Evolutionary conservation across 2,888 invertebrate species (phyloP).

Genomic region (Ferrisia virgata): DNA sequence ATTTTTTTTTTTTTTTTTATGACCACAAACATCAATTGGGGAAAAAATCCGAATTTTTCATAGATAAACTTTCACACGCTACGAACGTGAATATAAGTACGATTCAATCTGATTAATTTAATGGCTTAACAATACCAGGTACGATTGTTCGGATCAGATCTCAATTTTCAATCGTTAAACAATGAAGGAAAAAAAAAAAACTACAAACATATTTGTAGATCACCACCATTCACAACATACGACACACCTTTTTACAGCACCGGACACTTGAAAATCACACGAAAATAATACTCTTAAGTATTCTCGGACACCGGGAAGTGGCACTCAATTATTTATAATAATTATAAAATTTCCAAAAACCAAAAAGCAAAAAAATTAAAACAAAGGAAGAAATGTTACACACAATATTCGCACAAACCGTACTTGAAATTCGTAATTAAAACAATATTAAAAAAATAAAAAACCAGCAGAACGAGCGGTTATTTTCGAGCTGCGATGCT

Average conservation of each 20-base stretch:
- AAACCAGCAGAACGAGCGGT: neutral
- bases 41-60: too few relatives aligned
- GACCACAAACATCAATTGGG: too few relatives aligned
- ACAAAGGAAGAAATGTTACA: neutral
- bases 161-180: neutral
- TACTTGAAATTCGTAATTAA: neutral
- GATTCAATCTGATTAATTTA: neutral
- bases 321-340: too few relatives aligned
- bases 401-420: neutral
- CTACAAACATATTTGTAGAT: too few relatives aligned
- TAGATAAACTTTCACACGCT: too few relatives aligned
- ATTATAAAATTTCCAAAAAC: neutral
- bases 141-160: neutral
- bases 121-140: neutral
- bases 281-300: neutral
- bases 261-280: neutral
- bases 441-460: neutral
- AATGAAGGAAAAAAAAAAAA: too few relatives aligned
- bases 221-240: too few relatives aligned
- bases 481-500: too few relatives aligned
- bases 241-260: neutral
- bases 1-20: too few relatives aligned
- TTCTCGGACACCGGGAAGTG: neutral
- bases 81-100: neutral
- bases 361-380: neutral